Evolutionary conservation across 1,140 invertebrate genomes (phyloP).

Genomic region (Sycobia sp.): DNA sequence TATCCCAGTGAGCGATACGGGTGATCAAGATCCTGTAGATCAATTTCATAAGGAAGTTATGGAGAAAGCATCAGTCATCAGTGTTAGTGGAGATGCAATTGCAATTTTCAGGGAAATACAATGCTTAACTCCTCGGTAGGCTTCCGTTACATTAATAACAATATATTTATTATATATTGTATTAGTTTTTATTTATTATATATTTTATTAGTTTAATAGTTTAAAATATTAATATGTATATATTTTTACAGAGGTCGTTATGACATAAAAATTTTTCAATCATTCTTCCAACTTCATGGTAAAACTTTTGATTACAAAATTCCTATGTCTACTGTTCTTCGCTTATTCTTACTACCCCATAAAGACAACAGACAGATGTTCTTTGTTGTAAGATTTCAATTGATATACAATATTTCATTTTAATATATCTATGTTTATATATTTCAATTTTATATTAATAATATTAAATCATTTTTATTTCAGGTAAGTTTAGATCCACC

Average conservation of each 20-base stretch:
- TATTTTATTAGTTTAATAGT: neutral
- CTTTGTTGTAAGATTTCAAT: slow-evolving; percentile 80
- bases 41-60: slow-evolving; percentile 95
- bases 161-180: no score
- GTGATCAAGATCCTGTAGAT: slow-evolving; percentile 89
- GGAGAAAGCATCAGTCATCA: slow-evolving; percentile 96
- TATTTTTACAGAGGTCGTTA: slow-evolving; percentile 91
- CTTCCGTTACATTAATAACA: slow-evolving; percentile 6
- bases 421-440: slow-evolving; percentile 4
- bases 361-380: slow-evolving; percentile 98
- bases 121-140: slow-evolving; percentile 94
- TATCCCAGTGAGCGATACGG: slow-evolving; percentile 86
- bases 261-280: slow-evolving; percentile 97
- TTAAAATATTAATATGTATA: no score
- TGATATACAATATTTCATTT: slow-evolving; percentile 17
- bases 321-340: slow-evolving; percentile 91
- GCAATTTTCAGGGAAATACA: slow-evolving; percentile 96
- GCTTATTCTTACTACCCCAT: slow-evolving; percentile 94
- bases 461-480: slow-evolving; percentile 36
- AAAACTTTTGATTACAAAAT: slow-evolving; percentile 99
- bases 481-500: slow-evolving; percentile 94
- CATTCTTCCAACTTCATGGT: slow-evolving; percentile 98
- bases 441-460: no score
- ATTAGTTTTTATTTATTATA: neutral
- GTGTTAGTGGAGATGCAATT: slow-evolving; percentile 96